phyloP scores from a whole-genome alignment of 1,140 invertebrate species.

The Geopemphigus sp. region DNA sequence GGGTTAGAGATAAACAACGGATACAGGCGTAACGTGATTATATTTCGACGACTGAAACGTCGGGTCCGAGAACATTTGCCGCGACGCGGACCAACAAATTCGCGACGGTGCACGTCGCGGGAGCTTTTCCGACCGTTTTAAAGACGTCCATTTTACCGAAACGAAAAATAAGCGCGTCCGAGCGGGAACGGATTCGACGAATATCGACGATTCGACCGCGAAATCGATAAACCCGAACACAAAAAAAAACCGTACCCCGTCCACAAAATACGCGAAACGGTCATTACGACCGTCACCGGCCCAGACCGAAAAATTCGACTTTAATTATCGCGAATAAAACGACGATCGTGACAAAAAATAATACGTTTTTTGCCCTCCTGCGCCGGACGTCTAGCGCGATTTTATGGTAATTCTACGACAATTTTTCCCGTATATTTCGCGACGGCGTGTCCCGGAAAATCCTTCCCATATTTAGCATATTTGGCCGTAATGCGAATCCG shows the following conservation, averaged over 20 bases:
- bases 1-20: neutral
- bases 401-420: constrained; percentile 37
- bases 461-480: constrained; percentile 43
- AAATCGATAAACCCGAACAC: no score
- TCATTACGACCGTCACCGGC: no score
- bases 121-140: no score
- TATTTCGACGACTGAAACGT: neutral
- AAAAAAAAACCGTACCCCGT: no score
- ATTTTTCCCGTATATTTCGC: neutral
- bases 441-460: neutral
- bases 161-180: no score
- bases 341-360: neutral
- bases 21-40: neutral
- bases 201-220: no score
- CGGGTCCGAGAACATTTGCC: neutral
- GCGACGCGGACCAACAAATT: no score
- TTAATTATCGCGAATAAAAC: neutral
- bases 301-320: neutral
- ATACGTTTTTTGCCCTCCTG: neutral
- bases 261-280: no score
- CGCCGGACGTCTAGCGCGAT: constrained; percentile 11
- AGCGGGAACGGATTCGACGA: no score
- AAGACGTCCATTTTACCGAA: no score
- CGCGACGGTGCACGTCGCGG: no score
- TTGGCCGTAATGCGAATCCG: constrained; percentile 33